phyloP scores from a whole-genome alignment of 2,888 invertebrate species.

The Hirtodrosophila histrioides region DNA sequence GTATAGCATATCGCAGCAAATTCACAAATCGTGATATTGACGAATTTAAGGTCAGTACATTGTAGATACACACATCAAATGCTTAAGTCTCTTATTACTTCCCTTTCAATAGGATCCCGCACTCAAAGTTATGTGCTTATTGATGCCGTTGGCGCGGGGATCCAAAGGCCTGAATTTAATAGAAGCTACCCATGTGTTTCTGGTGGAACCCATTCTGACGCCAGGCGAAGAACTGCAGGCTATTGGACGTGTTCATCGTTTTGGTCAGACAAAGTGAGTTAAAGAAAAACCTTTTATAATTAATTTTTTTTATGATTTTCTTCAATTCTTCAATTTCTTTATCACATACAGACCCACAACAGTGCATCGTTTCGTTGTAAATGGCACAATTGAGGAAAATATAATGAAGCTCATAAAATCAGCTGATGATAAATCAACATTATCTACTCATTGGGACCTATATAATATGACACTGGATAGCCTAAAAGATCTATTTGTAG shows the following conservation, averaged over 20 bases:
- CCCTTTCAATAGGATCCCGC: constrained; percentile 79
- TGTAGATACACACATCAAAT: background rate
- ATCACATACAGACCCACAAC: constrained; percentile 85
- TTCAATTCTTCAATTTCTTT: background rate
- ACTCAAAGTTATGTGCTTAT: constrained; percentile 86
- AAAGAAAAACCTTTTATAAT: background rate
- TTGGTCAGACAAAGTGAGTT: constrained; percentile 89
- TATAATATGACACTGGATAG: constrained; percentile 73
- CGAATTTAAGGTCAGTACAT: constrained; percentile 85
- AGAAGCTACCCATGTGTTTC: constrained; percentile 91
- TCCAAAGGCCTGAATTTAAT: constrained; percentile 91
- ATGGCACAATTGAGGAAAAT: constrained; percentile 89
- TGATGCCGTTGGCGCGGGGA: constrained; percentile 89
- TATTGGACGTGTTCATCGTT: constrained; percentile 90
- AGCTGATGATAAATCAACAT: constrained; percentile 81
- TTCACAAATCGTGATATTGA: constrained; percentile 81
- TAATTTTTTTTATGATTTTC: background rate
- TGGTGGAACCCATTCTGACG: constrained; percentile 90
- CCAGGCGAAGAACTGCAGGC: constrained; percentile 91
- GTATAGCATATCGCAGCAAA: constrained; percentile 71
- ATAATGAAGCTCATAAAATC: constrained; percentile 83
- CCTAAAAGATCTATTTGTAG: constrained; percentile 67
- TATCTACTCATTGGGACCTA: constrained; percentile 76
- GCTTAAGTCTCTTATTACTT: no score
- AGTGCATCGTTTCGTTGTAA: constrained; percentile 89